A percentile compares a stretch with the other conserved stretches of the same genome.
These are phyloP conservation scores for Conomelus anceps DNA, from an alignment of 2,888 invertebrate genomes.

Conservation along the genomic window DNA sequence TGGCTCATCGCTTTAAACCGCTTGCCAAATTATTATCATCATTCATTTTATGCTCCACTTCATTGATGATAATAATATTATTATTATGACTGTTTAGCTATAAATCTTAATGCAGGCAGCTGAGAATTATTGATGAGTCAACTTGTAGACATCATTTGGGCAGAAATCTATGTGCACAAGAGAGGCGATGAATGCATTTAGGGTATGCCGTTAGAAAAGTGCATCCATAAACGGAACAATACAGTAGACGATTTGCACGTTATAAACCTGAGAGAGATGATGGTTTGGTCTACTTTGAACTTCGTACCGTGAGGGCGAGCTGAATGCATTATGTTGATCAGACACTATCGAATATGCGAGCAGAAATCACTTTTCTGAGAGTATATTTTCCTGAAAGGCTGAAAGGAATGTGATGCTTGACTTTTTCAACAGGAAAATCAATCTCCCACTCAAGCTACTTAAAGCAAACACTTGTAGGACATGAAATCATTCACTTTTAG, in stretches of 20 bases:
- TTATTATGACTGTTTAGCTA: neutral
- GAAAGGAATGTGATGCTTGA: neutral
- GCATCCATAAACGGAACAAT: neutral
- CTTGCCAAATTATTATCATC: neutral
- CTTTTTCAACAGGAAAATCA: neutral
- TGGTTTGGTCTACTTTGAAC: neutral
- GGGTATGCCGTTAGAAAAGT: neutral
- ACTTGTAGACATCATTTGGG: neutral
- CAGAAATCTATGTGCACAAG: neutral
- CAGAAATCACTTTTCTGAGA: neutral
- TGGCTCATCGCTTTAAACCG: neutral
- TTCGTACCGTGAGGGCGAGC: neutral
- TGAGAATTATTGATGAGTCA: neutral
- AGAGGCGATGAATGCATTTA: neutral
- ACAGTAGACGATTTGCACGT: neutral
- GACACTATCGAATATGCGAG: neutral
- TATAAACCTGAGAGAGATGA: neutral
- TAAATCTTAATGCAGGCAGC: neutral
- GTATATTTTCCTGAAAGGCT: neutral
- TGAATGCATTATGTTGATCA: neutral
- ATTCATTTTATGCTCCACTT: neutral
- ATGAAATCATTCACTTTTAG: no score
- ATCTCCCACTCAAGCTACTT: neutral
- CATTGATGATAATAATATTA: neutral
- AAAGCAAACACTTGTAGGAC: neutral